Evolutionary conservation across 1,140 invertebrate genomes (phyloP).

Genomic region (Pogonognathellus flavescens): DNA sequence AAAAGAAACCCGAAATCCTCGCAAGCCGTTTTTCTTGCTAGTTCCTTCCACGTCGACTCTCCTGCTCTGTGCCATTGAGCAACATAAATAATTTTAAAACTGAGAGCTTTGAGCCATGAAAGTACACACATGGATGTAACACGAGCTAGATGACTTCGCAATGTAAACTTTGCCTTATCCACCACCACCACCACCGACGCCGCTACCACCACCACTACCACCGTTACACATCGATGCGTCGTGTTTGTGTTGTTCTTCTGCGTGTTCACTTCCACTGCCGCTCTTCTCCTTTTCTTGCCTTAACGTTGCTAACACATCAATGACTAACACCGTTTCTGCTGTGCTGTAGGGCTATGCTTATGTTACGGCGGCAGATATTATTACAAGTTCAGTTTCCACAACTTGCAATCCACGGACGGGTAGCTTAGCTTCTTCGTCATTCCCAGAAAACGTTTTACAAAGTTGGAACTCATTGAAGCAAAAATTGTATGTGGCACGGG

Average conservation of each 20-base stretch:
- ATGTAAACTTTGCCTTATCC: neutral
- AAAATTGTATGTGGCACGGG: neutral
- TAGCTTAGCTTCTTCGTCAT: slow-evolving; percentile 21
- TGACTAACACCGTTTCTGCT: neutral
- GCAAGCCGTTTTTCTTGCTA: neutral
- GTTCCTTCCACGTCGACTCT: neutral
- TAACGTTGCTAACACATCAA: neutral
- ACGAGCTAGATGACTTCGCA: neutral
- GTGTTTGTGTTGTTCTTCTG: too few species aligned
- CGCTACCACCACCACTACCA: neutral
- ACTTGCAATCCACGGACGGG: neutral
- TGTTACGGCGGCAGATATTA: neutral
- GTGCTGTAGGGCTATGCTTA: neutral
- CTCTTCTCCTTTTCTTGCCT: too few species aligned
- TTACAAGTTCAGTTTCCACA: neutral
- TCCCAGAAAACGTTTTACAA: neutral
- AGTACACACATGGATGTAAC: neutral
- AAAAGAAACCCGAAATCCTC: neutral
- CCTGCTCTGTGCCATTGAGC: neutral
- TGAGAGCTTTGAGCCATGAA: slow-evolving; percentile 36
- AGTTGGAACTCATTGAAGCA: slow-evolving; percentile 24
- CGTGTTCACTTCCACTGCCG: too few species aligned
- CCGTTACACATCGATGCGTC: too few species aligned
- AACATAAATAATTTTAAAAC: slow-evolving; percentile 46
- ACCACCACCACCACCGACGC: neutral